Percentiles rank a stretch among this genome's conserved stretches.
Conservation (phyloP, 2,888 invertebrate species). For the Teleiodes luculella region DNA sequence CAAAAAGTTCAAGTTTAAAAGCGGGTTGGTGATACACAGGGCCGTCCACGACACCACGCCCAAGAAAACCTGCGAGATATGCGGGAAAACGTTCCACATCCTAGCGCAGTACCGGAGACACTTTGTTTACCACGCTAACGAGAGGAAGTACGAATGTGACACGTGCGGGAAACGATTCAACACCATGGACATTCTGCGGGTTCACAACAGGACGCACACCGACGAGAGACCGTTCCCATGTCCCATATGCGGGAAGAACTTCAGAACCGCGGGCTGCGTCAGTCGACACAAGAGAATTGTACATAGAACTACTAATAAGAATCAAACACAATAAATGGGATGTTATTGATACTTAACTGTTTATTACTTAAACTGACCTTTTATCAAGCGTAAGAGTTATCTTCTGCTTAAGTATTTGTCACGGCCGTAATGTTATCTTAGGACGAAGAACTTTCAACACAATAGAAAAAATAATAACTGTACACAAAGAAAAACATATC, state of each 20-base stretch:
- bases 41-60: slow-evolving; percentile 68
- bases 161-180: slow-evolving; percentile 77
- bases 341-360: slow-evolving; percentile 36
- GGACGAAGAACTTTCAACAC: background rate
- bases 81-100: slow-evolving; percentile 75
- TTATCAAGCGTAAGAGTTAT: slow-evolving; percentile 2
- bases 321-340: slow-evolving; percentile 22
- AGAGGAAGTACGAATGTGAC: slow-evolving; percentile 70
- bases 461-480: background rate
- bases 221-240: slow-evolving; percentile 69
- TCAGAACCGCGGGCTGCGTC: slow-evolving; percentile 71
- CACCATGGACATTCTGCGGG: slow-evolving; percentile 69
- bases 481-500: too few species aligned
- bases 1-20: slow-evolving; percentile 72
- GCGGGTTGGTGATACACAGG: slow-evolving; percentile 65
- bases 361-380: slow-evolving; percentile 25
- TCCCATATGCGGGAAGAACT: slow-evolving; percentile 68
- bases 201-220: slow-evolving; percentile 71
- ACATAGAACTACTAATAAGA: slow-evolving; percentile 46
- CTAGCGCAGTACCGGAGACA: slow-evolving; percentile 72
- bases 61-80: slow-evolving; percentile 71
- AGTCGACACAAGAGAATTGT: slow-evolving; percentile 67
- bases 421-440: background rate
- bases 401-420: background rate
- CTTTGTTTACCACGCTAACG: slow-evolving; percentile 73